Evolutionary conservation across 2,113 vertebrate species (phyloP), one percentile per base, ranked within the genome.

Genomic region (Gavia stellata): DNA sequence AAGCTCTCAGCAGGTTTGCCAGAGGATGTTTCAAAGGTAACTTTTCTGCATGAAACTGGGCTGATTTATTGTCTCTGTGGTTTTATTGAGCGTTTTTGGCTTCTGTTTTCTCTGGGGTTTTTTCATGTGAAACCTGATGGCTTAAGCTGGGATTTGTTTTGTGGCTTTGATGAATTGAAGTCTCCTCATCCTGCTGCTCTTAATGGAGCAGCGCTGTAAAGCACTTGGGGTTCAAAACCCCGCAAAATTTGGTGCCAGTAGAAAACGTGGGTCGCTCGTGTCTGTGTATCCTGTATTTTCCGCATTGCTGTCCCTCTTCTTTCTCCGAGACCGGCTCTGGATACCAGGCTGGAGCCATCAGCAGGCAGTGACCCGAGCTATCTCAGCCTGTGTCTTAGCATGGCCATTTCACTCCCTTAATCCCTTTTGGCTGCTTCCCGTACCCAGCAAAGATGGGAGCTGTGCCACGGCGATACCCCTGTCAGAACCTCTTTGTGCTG

Each of bases 11-110:
- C 90, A 80, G 53, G 26, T 93, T 96, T 90, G 84, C 81, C 81
- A 86, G 87, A 91, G 53, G 74, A 94, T 88, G 79, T 95, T 96
- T 96, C 93, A 95, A 93, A 93, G 87, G 87, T 95, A 93, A 71
- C 74, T 88, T 90, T 94, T 90, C 87, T 87, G 58, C 62, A 49
- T 20, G 10, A 68, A 88, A 72, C 44, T 36, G 58, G 50, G 40
- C 31, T 96, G 96, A 97, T 97, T 97, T 97, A 96, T 93, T 93
- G 90, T 73, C 71, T 87, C 66, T 88, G 70, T 86, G 96, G 90
- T 93, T 96, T 97, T 97, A 92, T 45, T 90, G 93, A 95, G 58
- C 2, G 0, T 6, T 94, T 96, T 97, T 93, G 87, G 90, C 96
- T 96, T 95, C 96, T 96, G 96, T 95, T 97, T 79, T 88, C 79